Evolutionary conservation across 2,797 vertebrate species (phyloP), one percentile per base, ranked within the genome.

Genomic region (Scomberomorus guttatus): DNA sequence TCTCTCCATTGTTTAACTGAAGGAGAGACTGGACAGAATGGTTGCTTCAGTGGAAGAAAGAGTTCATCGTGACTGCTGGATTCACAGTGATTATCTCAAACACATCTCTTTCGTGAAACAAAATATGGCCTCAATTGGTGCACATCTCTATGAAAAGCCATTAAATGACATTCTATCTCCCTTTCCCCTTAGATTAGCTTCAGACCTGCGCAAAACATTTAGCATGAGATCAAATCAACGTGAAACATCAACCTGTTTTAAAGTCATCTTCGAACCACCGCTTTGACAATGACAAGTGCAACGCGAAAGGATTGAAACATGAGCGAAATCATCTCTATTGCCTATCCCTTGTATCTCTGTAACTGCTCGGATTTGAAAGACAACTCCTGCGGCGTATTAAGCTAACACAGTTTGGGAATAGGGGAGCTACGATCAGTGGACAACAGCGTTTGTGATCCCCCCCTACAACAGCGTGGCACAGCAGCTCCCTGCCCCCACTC

Each of bases 391-490:
- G 39, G 86, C 57, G 64, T 82, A 82, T 85, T 85, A 84, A 67
- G 42, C 54, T 90, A 93, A 95, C 74, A 57, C 58, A 62, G 75
- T 94, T 92, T 93, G 88, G 86, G 90, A 92, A 80, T 77, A 70
- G n/a, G 75, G 83, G 85, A 86, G 69, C 39, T 68, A 64, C 5
- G 64, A 86, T 87, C 52, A 82, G 74, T 64, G 57, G 71, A 82
- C 61, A 32, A 76, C 72, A 74, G 52, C 42, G 66, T 75, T 79
- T 85, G 72, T 67, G 72, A 84, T 82, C 66, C 64, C 55, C 52
- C 25, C 18, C 39, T 9, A 48, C 58, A 75, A 68, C 67, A 82
- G 74, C 11, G 25, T 56, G 57, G 58, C 77, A 80, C 69, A 76
- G 77, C 70, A 34, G 34, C 80, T 67, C 42, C 55, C 46, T 68